Evolutionary conservation across 2,113 vertebrate species (phyloP), one percentile per base, ranked within the genome.

Genomic region (Nothobranchius furzeri): DNA sequence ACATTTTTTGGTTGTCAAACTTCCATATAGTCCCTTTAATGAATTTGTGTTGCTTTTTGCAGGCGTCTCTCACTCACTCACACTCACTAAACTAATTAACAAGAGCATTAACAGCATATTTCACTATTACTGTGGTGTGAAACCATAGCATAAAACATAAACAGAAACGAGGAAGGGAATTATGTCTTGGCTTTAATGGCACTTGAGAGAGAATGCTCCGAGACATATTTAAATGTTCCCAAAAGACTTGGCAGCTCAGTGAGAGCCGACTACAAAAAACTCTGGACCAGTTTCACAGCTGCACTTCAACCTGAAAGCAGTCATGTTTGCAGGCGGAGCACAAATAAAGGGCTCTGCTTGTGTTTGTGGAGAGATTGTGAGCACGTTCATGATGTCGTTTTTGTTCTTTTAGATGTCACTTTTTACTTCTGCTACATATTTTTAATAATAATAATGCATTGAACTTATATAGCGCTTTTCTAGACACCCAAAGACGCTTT

Each of bases 251-350:
- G 42, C 57, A 56, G 53, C n/a, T 37, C 51, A 47, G 68, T 20
- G 30, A 66, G 56, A 61, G 42, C 14, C 9, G n/a, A 52, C 4
- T 59, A 56, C 49, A 62, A 59, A 60, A 68, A 73, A 50, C 59
- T 73, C 13, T 49, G 51, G 60, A 63, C 56, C 24, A 46, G 45
- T 78, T 82, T 77, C 25, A 54, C 81, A 68, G 54, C 64, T 69
- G 50, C 17, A 46, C 62, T 81, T 77, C 60, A 70, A 45, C 57
- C 20, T 76, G 30, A 79, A 75, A 81, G 67, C 60, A 62, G 67
- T 69, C 46, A 68, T 40, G 12, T 64, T 57, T 60, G 51, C 30
- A 60, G 30, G 73, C 30, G 45, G 14, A 56, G 56, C 64, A 35
- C 40, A 70, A 68, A 79, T 68, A 54, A 64, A 46, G 37, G 6